Evolutionary conservation across 2,797 vertebrate genomes (phyloP).

Genomic region (Argya squamiceps): DNA sequence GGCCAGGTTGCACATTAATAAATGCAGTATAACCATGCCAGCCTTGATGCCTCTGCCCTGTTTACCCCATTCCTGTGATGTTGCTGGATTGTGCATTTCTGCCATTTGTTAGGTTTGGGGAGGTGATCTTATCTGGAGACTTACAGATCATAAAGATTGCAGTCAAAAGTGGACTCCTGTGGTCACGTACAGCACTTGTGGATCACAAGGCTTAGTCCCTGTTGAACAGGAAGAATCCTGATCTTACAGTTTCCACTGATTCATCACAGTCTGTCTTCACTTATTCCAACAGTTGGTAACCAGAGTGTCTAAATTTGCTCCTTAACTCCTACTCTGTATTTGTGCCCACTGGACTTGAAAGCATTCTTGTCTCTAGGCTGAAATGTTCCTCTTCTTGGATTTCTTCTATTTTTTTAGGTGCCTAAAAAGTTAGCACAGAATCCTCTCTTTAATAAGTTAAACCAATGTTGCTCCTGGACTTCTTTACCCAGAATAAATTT

Average conservation of each 20-base stretch:
- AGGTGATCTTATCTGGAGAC: not conserved
- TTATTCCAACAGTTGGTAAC: not conserved
- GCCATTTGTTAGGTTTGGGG: not conserved
- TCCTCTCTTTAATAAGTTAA: not conserved
- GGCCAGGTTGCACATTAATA: not conserved
- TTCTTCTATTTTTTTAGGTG: not conserved
- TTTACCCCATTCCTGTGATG: not conserved
- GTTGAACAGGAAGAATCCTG: not conserved
- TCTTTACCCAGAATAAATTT: not conserved
- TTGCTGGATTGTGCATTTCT: not conserved
- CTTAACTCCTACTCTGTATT: not conserved
- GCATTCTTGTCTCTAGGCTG: not conserved
- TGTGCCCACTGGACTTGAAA: not conserved
- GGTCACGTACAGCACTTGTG: not conserved
- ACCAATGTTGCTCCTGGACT: not conserved
- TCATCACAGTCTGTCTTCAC: not conserved
- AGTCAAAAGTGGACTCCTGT: not conserved
- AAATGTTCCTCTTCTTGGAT: not conserved
- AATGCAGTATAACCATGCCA: not conserved
- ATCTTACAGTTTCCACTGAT: not conserved
- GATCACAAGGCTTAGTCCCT: not conserved
- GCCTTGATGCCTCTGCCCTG: not conserved
- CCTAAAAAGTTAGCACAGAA: not conserved
- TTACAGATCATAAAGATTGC: not conserved
- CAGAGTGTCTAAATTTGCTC: not conserved